Conservation (phyloP, 2,888 invertebrate genomes). For the Psococerastis gibbosa region DNA sequence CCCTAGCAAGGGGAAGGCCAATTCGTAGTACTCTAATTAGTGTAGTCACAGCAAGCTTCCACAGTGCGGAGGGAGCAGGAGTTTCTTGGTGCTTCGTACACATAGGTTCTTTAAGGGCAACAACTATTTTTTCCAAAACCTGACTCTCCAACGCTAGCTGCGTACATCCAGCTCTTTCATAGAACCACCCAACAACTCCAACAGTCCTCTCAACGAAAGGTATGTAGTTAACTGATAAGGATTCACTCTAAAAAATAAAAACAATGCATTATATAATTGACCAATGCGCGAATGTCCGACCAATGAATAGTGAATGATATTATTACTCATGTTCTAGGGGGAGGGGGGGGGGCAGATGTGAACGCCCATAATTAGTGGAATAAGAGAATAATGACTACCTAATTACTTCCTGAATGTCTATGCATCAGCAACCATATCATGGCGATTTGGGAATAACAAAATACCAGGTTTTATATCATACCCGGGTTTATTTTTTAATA, state of each 20-base stretch:
- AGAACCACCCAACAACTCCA: constrained; percentile 52
- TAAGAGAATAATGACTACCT: too few species aligned
- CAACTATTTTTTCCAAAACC: constrained; percentile 48
- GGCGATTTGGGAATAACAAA: too few species aligned
- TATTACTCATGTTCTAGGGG: not conserved
- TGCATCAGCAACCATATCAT: too few species aligned
- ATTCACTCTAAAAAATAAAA: constrained; percentile 36
- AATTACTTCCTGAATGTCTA: too few species aligned
- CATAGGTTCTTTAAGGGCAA: constrained; percentile 38
- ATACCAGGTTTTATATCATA: too few species aligned
- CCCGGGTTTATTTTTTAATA: too few species aligned
- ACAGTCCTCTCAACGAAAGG: constrained; percentile 71
- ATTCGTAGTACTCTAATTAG: constrained; percentile 58
- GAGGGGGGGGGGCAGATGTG: too few species aligned
- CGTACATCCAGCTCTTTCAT: constrained; percentile 51
- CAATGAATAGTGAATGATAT: not conserved
- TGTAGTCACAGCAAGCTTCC: constrained; percentile 64
- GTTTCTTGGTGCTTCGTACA: constrained; percentile 64
- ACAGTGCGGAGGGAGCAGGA: constrained; percentile 33
- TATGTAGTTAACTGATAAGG: constrained; percentile 64
- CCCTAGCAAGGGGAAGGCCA: constrained; percentile 73
- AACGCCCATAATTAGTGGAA: too few species aligned
- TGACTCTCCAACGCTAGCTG: constrained; percentile 48
- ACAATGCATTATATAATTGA: not conserved
- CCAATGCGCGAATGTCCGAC: constrained; percentile 3